Base-by-base conservation (phyloP, 2,888 invertebrate genomes). In the Sarcophaga carnaria region DNA sequence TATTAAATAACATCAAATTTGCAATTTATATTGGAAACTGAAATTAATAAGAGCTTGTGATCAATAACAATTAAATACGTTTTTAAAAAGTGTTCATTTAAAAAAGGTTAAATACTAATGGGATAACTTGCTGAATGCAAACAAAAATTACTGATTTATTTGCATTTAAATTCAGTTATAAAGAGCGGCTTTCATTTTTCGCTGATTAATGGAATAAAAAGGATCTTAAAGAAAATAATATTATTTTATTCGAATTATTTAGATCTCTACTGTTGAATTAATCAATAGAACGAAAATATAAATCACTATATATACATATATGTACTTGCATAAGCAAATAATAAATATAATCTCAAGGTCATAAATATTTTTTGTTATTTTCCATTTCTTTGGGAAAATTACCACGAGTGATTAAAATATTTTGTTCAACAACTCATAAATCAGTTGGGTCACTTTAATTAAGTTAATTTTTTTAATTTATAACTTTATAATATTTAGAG, bases 251-350 rank as follows among this genome's bases (percentile, higher is more conserved):
- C 37, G 37, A 37, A 8, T 64, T 64, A 17, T 27, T 64, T 64
- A 25, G 10, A 27, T 25, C 6, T 17, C 25, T 20, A 37, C 45
- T 66, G 45, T 66, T 45, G 3, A 11, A 14, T 10, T n/a, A 5
- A 66, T n/a, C 12, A 45, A 37, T 2, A 27, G 37, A 45, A 20
- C n/a, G 37, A 45, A n/a, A n/a, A 45, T 66, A 45, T 22, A 17
- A 67, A 67, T 47, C 45, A 20, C 47, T 45, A 66, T 37, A 45
- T 47, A 20, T n/a, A 2, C 2, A n/a, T 59, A n/a, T n/a, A 17
- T 5, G 20, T 59, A 14, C 59, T 27, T 54, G 27, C 25, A 54
- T 70, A 70, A 27, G n/a, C 54, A 54, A 70, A 69, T 69, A 69
- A 69, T 49, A 69, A 54, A 12, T 66, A 69, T 69, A 70, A 70